A percentile compares a stretch with the other conserved stretches of the same genome.
phyloP scores from a whole-genome alignment of 2,797 vertebrate species.

The Emys orbicularis region DNA sequence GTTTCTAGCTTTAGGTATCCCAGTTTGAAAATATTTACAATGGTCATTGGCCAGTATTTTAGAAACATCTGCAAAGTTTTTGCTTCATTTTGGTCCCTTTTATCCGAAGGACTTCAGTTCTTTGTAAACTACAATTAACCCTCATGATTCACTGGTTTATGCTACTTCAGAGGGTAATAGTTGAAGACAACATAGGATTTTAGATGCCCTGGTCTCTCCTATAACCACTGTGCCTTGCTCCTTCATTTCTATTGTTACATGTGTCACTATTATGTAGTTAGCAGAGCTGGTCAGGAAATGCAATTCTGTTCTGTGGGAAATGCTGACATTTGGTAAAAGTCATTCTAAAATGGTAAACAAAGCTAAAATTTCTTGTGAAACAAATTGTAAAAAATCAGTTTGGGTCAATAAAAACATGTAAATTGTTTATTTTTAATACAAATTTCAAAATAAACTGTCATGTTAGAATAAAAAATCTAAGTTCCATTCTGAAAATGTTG shows the following conservation, averaged over 20 bases:
- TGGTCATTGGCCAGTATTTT: background rate
- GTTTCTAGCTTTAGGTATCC: background rate
- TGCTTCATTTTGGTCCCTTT: background rate
- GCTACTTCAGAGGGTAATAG: background rate
- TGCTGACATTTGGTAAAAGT: background rate
- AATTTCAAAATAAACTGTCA: background rate
- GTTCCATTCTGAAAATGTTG: background rate
- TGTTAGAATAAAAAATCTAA: background rate
- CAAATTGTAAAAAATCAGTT: background rate
- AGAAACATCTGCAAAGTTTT: background rate
- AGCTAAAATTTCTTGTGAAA: background rate
- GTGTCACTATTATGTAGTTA: background rate
- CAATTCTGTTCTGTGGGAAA: background rate
- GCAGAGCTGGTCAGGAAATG: constrained; percentile 1
- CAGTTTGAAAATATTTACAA: background rate
- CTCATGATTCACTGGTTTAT: background rate
- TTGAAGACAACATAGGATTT: background rate
- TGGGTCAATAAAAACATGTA: background rate
- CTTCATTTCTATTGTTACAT: background rate
- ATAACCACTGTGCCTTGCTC: background rate
- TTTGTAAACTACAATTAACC: background rate
- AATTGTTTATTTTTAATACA: background rate
- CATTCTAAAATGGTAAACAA: background rate
- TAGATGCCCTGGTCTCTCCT: background rate
- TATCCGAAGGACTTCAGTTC: background rate